Base-by-base conservation (phyloP, 2,888 invertebrate species). In the Drosophila picticornis region DNA sequence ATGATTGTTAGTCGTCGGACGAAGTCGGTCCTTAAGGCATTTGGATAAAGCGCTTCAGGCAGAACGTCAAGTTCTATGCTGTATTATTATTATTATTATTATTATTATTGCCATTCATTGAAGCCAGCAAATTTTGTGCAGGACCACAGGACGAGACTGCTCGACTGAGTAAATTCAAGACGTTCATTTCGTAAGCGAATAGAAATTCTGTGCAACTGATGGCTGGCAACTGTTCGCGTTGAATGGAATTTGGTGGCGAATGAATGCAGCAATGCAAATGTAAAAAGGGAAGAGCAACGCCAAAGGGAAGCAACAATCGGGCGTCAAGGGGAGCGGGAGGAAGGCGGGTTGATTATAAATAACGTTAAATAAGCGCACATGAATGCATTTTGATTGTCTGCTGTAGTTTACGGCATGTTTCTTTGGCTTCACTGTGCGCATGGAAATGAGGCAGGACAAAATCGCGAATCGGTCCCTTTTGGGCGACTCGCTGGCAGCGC, bases 361-460 rank as follows among this genome's bases (percentile, higher is more conserved):
- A 87, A 89, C 77, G 83, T 78, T 75, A 88, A 88, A 75, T 83
- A 88, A 83, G 87, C 79, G 86, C 77, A 84, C 89, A 88, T 89
- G 89, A 89, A 89, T 87, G 87, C 87, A 89, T 87, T 87, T 87
- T 87, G 87, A 87, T 87, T 87, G 87, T 87, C 89, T 89, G 81
- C 63, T 69, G 62, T 83, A 83, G 83, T 84, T 82, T 85, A 83
- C 86, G 82, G 84, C 82, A 81, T 86, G 82, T 73, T 88, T 88
- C 82, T 80, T 64, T 63, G 59, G 32, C 64, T 32, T 56, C 46
- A 16, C 66, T 64, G 59, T 62, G 72, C 65, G 63, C 36, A 25
- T 46, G 46, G 46, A 46, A 46, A 46, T 46, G 74, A 76, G 77
- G 72, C 60, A 78, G 71, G 88, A 78, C 78, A 75, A 88, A 75